Conservation (phyloP, 2,113 vertebrate species). For the Labeo rohita region DNA sequence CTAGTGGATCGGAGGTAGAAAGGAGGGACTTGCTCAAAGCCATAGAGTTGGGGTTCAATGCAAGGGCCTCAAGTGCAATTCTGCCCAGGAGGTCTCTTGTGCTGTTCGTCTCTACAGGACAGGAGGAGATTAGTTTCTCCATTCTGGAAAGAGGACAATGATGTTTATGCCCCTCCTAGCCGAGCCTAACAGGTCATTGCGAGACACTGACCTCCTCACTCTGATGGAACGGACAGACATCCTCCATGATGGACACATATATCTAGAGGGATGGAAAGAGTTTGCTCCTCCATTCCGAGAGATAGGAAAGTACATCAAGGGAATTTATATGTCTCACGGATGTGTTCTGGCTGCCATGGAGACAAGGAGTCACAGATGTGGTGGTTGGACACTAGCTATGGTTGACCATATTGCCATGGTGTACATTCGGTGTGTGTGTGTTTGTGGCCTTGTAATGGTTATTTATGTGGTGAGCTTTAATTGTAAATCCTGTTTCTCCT, state of each 20-base stretch:
- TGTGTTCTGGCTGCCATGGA: constrained; percentile 39
- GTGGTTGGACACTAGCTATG: constrained; percentile 12
- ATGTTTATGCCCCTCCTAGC: constrained; percentile 7
- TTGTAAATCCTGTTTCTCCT: constrained; percentile 11
- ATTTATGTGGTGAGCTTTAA: constrained; percentile 57
- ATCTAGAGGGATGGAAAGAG: constrained; percentile 1
- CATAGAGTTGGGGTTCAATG: constrained; percentile 84
- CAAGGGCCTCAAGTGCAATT: not conserved
- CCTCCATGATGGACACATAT: not conserved
- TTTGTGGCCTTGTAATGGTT: constrained; percentile 41
- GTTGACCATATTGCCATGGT: constrained; percentile 42
- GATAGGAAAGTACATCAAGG: constrained; percentile 23
- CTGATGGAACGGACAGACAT: constrained; percentile 32
- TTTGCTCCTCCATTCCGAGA: constrained; percentile 6
- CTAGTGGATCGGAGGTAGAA: constrained; percentile 85
- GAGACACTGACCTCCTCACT: constrained; percentile 19
- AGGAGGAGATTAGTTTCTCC: not conserved
- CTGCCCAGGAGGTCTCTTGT: not conserved
- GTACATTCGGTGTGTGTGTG: constrained; percentile 39
- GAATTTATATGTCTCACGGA: constrained; percentile 39
- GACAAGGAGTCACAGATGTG: constrained; percentile 29
- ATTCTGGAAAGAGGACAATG: constrained; percentile 32
- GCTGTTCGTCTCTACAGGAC: not conserved
- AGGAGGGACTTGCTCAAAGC: constrained; percentile 78
- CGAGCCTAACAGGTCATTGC: constrained; percentile 44